These are phyloP conservation scores for Lasioglossum baleicum DNA, from an alignment of 1,140 invertebrate species.

Conservation along the genomic window DNA sequence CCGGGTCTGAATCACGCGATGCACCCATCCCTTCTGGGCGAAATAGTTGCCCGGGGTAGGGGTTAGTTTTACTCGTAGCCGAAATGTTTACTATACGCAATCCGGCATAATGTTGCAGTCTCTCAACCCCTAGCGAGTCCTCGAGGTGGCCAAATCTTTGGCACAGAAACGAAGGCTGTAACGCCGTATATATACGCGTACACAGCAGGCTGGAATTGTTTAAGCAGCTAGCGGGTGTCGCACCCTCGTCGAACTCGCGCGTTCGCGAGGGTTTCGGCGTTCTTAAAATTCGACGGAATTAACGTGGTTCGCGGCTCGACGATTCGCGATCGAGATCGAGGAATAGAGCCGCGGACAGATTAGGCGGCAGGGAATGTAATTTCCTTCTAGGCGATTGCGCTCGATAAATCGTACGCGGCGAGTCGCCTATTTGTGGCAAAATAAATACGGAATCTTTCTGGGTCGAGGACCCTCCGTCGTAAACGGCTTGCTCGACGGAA, in stretches of 20 bases:
- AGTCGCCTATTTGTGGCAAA: slow-evolving; percentile 13
- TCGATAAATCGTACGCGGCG: neutral
- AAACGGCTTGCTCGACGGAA: slow-evolving; percentile 15
- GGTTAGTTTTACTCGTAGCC: slow-evolving; percentile 32
- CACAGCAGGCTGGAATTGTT: slow-evolving; percentile 17
- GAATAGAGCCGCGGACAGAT: too few species aligned
- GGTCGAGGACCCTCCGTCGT: slow-evolving; percentile 42
- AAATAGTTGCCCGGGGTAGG: neutral
- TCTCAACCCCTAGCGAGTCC: neutral
- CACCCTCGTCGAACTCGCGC: too few species aligned
- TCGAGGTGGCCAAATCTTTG: slow-evolving; percentile 26
- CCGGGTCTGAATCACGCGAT: slow-evolving; percentile 7
- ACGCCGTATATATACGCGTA: too few species aligned
- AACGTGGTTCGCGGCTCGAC: too few species aligned
- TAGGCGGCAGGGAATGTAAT: too few species aligned
- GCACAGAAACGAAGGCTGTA: slow-evolving; percentile 20
- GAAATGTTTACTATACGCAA: slow-evolving; percentile 50
- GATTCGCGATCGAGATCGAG: too few species aligned
- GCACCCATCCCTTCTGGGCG: neutral
- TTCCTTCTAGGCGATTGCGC: too few species aligned
- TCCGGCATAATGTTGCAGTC: slow-evolving; percentile 45
- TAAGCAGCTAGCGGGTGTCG: slow-evolving; percentile 1
- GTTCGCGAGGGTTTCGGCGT: too few species aligned
- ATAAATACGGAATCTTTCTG: slow-evolving; percentile 46
- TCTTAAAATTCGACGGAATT: too few species aligned